phyloP scores from a whole-genome alignment of 2,113 vertebrate genomes.

The Nematolebias whitei region DNA sequence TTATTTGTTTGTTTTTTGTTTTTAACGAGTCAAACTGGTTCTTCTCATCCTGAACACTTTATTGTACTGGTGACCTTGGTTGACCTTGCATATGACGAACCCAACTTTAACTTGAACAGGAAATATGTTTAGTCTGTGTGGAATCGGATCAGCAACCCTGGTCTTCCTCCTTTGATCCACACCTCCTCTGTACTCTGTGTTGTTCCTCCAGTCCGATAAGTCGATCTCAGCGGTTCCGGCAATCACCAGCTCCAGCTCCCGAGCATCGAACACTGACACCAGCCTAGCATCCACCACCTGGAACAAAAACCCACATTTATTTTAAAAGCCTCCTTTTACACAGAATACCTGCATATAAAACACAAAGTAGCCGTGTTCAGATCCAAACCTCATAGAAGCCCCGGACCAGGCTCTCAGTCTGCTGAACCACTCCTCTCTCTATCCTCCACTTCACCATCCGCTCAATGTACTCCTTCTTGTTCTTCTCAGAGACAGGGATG shows the following conservation, averaged over 20 bases:
- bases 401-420: conserved; percentile 96
- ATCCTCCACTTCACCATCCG: conserved; percentile 99
- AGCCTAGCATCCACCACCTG: conserved; percentile 97
- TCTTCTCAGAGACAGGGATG: conserved; percentile 96
- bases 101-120: no score
- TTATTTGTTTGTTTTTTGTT: no score
- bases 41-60: no score
- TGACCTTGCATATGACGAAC: no score
- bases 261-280: conserved; percentile 96
- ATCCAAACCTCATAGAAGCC: conserved; percentile 95
- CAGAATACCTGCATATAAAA: neutral
- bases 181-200: conserved; percentile 99
- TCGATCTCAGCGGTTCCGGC: conserved; percentile 98
- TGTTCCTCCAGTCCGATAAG: conserved; percentile 95
- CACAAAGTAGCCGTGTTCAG: no score
- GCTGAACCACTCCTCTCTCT: conserved; percentile 96
- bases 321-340: no score
- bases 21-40: no score
- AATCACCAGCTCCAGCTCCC: conserved; percentile 97
- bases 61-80: no score
- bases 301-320: neutral
- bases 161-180: neutral
- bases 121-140: no score
- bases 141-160: no score
- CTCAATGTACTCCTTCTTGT: conserved; percentile 99